A percentile compares a stretch with the other conserved stretches of the same genome.
These are phyloP conservation scores for Ditula angustiorana DNA, from an alignment of 2,888 invertebrate species.

Conservation along the genomic window DNA sequence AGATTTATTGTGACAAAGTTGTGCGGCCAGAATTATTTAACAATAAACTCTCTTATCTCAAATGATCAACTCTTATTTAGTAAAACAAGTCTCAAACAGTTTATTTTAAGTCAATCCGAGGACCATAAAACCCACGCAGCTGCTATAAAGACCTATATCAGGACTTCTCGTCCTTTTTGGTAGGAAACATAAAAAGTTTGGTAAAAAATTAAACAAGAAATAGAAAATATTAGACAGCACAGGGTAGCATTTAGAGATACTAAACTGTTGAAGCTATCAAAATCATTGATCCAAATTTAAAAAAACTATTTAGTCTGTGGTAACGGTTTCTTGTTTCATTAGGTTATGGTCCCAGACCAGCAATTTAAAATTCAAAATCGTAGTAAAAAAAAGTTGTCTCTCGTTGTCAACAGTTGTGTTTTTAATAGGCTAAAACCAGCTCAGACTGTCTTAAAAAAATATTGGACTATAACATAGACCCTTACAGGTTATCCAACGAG, in stretches of 20 bases:
- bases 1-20: no score
- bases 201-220: conserved; percentile 32
- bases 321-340: no score
- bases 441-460: no score
- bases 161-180: conserved; percentile 21
- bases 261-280: neutral
- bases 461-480: no score
- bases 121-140: conserved; percentile 25
- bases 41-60: conserved; percentile 18
- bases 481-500: no score
- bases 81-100: conserved; percentile 18
- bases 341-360: no score
- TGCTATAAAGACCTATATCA: conserved; percentile 12
- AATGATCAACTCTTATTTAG: conserved; percentile 24
- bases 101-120: neutral
- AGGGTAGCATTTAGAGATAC: neutral
- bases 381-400: no score
- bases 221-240: conserved; percentile 12
- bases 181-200: conserved; percentile 32
- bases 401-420: no score
- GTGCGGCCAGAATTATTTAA: neutral
- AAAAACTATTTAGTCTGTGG: no score
- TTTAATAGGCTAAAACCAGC: no score
- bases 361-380: no score
- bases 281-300: neutral